These are phyloP conservation scores for Steromphala cineraria DNA, from an alignment of 2,888 invertebrate species.

Conservation along the genomic window DNA sequence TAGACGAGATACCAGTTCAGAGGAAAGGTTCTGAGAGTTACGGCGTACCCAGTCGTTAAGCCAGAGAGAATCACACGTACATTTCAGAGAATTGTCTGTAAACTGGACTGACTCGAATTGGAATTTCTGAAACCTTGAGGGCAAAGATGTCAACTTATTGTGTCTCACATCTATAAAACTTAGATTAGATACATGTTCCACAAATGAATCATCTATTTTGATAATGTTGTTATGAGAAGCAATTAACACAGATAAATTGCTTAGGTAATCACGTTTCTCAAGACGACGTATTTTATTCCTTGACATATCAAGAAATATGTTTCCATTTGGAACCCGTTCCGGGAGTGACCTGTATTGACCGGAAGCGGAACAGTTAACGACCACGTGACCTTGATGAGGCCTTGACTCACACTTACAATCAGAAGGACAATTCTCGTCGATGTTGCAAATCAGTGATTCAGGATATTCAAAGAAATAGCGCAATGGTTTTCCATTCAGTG, in stretches of 20 bases:
- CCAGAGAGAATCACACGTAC: constrained; percentile 2
- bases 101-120: neutral
- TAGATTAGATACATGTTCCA: neutral
- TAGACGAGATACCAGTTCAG: neutral
- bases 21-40: neutral
- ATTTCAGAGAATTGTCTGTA: neutral
- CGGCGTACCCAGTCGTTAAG: neutral
- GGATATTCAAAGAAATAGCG: neutral
- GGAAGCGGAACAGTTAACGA: neutral
- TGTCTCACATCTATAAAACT: neutral
- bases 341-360: neutral
- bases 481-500: neutral
- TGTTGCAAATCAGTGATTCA: neutral
- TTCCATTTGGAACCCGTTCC: neutral
- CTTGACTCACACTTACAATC: neutral
- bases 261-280: neutral
- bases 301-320: neutral
- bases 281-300: neutral
- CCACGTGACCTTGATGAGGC: neutral
- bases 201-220: neutral
- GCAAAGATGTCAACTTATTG: neutral
- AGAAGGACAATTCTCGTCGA: neutral
- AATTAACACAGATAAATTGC: neutral
- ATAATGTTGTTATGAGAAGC: neutral
- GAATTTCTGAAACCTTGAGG: neutral